phyloP scores from a whole-genome alignment of 2,797 vertebrate genomes.

The Tragopan temminckii region DNA sequence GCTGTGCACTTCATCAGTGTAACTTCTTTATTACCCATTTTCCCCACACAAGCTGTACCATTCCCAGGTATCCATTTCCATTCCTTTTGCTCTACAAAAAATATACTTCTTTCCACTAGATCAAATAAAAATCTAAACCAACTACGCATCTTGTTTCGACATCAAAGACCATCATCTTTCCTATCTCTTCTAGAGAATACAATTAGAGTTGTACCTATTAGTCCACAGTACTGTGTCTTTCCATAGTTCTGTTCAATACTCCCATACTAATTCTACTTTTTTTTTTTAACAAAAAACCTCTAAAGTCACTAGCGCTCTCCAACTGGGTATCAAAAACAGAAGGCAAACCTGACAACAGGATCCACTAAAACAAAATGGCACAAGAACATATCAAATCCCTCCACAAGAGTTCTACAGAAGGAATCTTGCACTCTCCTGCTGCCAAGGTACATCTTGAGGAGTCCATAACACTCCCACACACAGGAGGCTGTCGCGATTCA shows the following conservation, averaged over 20 bases:
- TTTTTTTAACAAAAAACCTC: not conserved
- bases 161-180: not conserved
- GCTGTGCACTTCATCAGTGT: not conserved
- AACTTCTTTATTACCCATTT: not conserved
- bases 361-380: not conserved
- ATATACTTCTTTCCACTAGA: not conserved
- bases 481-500: not conserved
- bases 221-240: fast-evolving
- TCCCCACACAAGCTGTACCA: not conserved
- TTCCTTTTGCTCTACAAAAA: not conserved
- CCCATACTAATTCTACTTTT: not conserved
- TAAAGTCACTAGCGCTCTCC: not conserved
- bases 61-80: not conserved
- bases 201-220: fast-evolving
- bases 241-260: not conserved
- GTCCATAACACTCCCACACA: not conserved
- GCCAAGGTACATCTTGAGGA: not conserved
- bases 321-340: not conserved
- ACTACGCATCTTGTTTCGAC: not conserved
- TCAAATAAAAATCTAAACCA: not conserved
- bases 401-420: fast-evolving
- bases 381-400: not conserved
- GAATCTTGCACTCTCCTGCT: not conserved
- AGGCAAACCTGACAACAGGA: not conserved
- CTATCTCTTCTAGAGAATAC: not conserved